Base-by-base conservation (phyloP, 37 sponge, comb jelly and placozoan species). In the Ephydatia muelleri region DNA sequence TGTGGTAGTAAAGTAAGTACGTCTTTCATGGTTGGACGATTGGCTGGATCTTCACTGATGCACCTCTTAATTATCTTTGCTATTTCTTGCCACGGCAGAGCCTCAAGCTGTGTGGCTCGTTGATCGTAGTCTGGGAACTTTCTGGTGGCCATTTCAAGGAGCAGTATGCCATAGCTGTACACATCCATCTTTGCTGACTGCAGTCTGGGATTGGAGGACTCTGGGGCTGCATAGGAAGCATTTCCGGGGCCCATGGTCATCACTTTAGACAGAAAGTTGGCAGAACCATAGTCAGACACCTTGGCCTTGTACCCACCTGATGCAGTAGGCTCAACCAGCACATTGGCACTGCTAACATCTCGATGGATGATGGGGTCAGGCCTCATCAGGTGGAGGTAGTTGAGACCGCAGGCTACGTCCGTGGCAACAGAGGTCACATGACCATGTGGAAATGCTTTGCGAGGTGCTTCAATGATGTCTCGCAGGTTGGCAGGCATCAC, bases 321-420 rank as follows among this genome's bases (percentile, higher is more conserved):
- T 34, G 33, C 27, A 14, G 5, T 73, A 3, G 82, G 23, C 39
- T 80, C 39, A 8, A 90, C 28, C 1, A 90, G 76, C 12, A 90
- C 85, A 68, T 90, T 90, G 40, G 82, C 80, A 69, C 90, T 90
- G 70, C 90, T 90, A 75, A 90, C 81, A 34, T 90, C 90, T 35
- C 90, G 77, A 66, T 90, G 90, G 34, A 90, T 80, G 35, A 90
- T 85, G 9, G 90, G 90, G 14, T 84, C 77, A 32, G 90, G 90
- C 34, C 23, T 47, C n/a, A 80, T 69, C 8, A 66, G 48, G 68
- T 90, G 90, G 27, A 90, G 81, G 70, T 90, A 90, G 35, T 81
- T 72, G 27, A 90, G 77, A 25, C 82, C 90, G 11, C 74, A 68
- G 75, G 85, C 86, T 34, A 85, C 81, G 27, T 90, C 85, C 28